These are phyloP conservation scores for Sebastes oblongus DNA, from an alignment of 2,797 vertebrate species.

Conservation along the genomic window DNA sequence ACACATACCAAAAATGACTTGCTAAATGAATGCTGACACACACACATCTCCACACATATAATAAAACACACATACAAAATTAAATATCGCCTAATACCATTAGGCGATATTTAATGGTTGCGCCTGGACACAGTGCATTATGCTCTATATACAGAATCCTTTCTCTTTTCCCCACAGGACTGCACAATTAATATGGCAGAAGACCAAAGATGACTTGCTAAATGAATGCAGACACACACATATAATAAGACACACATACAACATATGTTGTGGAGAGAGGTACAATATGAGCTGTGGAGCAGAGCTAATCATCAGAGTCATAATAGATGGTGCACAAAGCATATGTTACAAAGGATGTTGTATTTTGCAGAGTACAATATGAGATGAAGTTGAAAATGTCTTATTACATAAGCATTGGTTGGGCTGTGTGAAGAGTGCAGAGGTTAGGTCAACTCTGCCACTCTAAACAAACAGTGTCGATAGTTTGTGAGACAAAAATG, in stretches of 20 bases:
- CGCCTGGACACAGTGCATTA: constrained; percentile 2
- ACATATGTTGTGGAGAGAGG: not conserved
- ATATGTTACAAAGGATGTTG: not conserved
- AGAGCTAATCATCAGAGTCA: not conserved
- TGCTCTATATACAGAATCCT: not conserved
- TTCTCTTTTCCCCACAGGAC: not conserved
- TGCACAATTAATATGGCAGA: constrained; percentile 28
- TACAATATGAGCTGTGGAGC: not conserved
- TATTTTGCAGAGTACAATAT: not conserved
- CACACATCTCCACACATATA: no score
- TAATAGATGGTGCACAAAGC: not conserved
- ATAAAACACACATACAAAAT: no score
- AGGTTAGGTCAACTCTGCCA: not conserved
- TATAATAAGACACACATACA: not conserved
- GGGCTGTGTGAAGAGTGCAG: not conserved
- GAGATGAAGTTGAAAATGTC: not conserved
- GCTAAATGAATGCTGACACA: not conserved
- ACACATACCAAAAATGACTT: not conserved
- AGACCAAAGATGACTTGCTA: constrained; percentile 3
- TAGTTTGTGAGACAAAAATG: not conserved
- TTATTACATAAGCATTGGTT: not conserved
- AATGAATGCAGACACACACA: not conserved
- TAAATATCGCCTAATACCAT: constrained; percentile 6
- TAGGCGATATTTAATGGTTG: constrained; percentile 21
- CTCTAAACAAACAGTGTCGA: not conserved